Base-by-base conservation (phyloP, 2,888 invertebrate species). In the Acrobeloides nanus region DNA sequence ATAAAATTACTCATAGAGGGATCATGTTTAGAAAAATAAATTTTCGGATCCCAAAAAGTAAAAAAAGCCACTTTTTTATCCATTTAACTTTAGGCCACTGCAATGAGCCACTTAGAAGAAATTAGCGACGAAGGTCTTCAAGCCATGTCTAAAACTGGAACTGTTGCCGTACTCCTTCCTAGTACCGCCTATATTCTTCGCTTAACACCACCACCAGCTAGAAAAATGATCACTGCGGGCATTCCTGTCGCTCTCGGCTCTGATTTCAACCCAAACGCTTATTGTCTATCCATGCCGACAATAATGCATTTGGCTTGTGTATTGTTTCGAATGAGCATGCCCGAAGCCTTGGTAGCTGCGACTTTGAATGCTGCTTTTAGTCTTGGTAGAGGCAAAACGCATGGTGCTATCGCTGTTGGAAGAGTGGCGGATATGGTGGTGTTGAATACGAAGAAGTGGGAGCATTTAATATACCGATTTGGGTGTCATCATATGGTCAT, bases 241-340 rank as follows among this genome's bases (percentile, higher is more conserved):
- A 79, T 81, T 20, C 75, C 79, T 1, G 77, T 82, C 1, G 81
- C 81, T 4, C 73, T 82, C 1, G 82, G 81, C n/a, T 70, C 69
- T 1, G 72, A 72, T 62, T 82, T 81, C 74, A 82, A 82, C 66
- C 82, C 82, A 1, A 82, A 82, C 66, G 81, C 81, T 1, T 79
- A 77, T 68, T 82, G 81, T 59, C 68, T 78, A 26, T 75, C 81
- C 4, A 81, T 82, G 81, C 81, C 81, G 60, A 58, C 61, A 53
- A 80, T 81, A 21, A 81, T 82, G 81, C 78, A 82, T 66, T 64
- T 81, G 49, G 81, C 81, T 1, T 81, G 81, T 62, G 78, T 81
- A 5, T 60, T 74, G 3, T 73, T 78, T 49, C 66, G 73, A 21
- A 76, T 82, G 78, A 38, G 35, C 5, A 62, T 62, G 59, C 44